Base-by-base conservation (phyloP, 2,888 invertebrate species). In the Drosophila aldrichi region DNA sequence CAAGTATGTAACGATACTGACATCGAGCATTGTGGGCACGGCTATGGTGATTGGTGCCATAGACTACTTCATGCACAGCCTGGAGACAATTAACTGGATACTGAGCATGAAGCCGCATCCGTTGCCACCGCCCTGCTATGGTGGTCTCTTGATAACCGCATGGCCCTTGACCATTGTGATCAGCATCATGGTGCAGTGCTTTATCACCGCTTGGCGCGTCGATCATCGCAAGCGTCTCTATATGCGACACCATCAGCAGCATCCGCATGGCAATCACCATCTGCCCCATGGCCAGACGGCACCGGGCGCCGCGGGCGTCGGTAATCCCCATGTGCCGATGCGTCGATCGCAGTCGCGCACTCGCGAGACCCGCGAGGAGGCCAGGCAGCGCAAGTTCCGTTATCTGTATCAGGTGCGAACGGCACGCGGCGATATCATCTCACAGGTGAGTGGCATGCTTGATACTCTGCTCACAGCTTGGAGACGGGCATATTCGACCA, bases 341-440 rank as follows among this genome's bases (percentile, higher is more conserved):
- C 74, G 89, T 0, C 86, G 92, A 0, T 77, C 91, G 2, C 90
- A 92, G 59, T 94, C 94, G 9, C 93, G 96, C 75, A 96, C 96
- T 0, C 94, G 96, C 66, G 96, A 96, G 89, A 96, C 96, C 67
- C 94, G 96, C 60, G 96, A 96, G 73, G 96, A 96, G 92, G 95
- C 96, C 92, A 94, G 96, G 62, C 97, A 97, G 92, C 95, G 96
- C 91, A 96, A 96, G 92, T 97, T 97, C 92, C 94, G 97, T 77
- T 97, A 97, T 91, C 93, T 97, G 77, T 97, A 97, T 94, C 97
- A 97, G 94, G 96, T 97, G 65, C 95, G 97, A 82, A 96, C 97
- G 10, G 96, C 97, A 34, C 97, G 97, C 86, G 97, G 97, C 16
- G 97, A 97, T 93, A 97, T 97, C 76, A 97, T 97, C 81, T 96